Evolutionary conservation across 2,888 invertebrate species (phyloP), one percentile per base, ranked within the genome.

Genomic region (Beris morrisii): DNA sequence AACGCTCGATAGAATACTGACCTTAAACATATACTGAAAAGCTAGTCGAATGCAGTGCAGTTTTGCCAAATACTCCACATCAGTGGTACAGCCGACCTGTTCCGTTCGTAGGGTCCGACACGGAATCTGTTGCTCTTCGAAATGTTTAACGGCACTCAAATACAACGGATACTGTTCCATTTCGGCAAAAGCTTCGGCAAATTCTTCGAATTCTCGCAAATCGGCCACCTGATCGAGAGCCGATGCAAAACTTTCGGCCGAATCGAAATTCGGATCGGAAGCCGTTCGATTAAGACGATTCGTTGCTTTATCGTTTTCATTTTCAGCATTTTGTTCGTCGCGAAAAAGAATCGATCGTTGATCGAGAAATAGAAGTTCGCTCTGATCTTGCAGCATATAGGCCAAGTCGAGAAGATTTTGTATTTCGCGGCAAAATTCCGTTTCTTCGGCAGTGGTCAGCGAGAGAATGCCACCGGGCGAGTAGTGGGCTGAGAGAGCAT

Each of bases 51-150:
- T 83, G 77, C 98, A 97, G 77, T 95, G 92, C 70, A 99, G 84
- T 83, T 99, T 99, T 64, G 95, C 95, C 73, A 97, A 84, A 83
- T 96, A 99, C 82, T 99, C 98, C 0, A 90, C 87, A 79, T 98
- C 97, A 3, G 91, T 90, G 50, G 88, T 86, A 80, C 97, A 97
- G 70, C 89, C 88, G 28, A 96, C 90, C 74, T 93, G 82, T 72
- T 95, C 94, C 0, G 95, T 92, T 68, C 97, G 90, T 64, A 93
- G 82, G 31, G 87, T 86, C 74, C 91, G 89, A 75, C 70, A 72
- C 32, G 79, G 80, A 68, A 81, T 79, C 22, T 78, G 75, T 54
- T 78, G 75, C 61, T 80, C 79, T 79, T 95, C 93, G 70, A 93
- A 85, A 71, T 92, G 91, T 75, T 90, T 88, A 32, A 96, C 81